phyloP scores from a whole-genome alignment of 2,113 vertebrate species.

The Clarias gariepinus region DNA sequence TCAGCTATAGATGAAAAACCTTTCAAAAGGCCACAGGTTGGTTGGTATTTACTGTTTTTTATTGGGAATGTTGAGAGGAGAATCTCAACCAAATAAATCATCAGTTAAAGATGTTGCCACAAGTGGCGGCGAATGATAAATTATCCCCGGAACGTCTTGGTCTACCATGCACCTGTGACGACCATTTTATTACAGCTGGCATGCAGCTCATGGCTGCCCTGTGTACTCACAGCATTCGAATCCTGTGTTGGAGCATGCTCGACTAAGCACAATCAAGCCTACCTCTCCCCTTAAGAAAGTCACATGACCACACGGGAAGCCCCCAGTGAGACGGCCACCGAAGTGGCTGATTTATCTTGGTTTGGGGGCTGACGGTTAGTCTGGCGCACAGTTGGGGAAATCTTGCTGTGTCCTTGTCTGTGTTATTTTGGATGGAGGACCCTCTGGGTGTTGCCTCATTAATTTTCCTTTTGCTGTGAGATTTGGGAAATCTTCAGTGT shows the following conservation, averaged over 20 bases:
- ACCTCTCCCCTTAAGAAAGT: conserved; percentile 10
- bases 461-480: conserved; percentile 60
- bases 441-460: conserved; percentile 65
- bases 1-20: conserved; percentile 5
- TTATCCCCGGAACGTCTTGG: conserved; percentile 48
- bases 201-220: conserved; percentile 40
- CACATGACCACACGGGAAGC: conserved; percentile 31
- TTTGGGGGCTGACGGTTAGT: conserved; percentile 29
- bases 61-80: conserved; percentile 17
- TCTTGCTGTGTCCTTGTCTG: conserved; percentile 39
- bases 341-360: conserved; percentile 50
- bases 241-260: conserved; percentile 7
- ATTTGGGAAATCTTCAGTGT: conserved; percentile 61
- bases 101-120: conserved; percentile 51
- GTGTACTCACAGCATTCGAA: conserved; percentile 24
- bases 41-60: conserved; percentile 22
- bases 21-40: conserved; percentile 17
- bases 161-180: conserved; percentile 55
- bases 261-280: background rate
- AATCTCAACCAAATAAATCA: conserved; percentile 44
- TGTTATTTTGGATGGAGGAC: conserved; percentile 58
- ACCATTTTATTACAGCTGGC: conserved; percentile 62
- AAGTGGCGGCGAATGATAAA: conserved; percentile 47
- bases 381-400: conserved; percentile 12
- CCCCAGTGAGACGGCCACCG: background rate